Evolutionary conservation across 1,140 invertebrate species (phyloP).

Genomic region (Drosophila burlai): DNA sequence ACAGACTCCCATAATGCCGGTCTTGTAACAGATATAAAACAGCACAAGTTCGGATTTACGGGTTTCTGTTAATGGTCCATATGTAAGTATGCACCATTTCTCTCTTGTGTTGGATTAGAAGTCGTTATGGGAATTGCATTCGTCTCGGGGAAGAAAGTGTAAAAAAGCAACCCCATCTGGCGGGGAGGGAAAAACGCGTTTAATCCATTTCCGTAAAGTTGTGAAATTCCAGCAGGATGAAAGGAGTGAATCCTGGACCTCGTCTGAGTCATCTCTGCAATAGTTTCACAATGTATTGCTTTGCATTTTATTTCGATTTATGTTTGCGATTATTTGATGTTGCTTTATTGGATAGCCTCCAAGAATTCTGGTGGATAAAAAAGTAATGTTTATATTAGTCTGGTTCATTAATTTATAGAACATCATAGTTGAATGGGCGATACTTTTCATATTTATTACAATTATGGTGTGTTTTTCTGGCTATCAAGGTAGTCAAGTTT

Average conservation of each 20-base stretch:
- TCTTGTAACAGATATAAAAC: slow-evolving; percentile 84
- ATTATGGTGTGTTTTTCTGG: neutral
- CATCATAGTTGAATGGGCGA: too few species aligned
- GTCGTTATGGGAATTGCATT: slow-evolving; percentile 13
- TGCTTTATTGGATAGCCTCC: neutral
- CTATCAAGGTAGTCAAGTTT: neutral
- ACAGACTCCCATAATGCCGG: slow-evolving; percentile 85
- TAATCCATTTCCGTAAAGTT: slow-evolving; percentile 40
- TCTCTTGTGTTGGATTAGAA: slow-evolving; percentile 28
- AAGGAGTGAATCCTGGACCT: neutral
- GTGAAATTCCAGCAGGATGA: slow-evolving; percentile 30
- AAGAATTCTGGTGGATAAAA: neutral
- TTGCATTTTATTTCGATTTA: neutral
- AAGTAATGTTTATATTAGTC: neutral
- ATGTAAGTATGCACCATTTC: slow-evolving; percentile 83
- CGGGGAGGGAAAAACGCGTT: neutral
- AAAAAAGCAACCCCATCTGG: slow-evolving; percentile 9
- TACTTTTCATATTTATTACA: neutral
- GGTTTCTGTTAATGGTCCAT: slow-evolving; percentile 86
- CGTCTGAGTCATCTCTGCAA: slow-evolving; percentile 40
- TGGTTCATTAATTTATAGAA: neutral
- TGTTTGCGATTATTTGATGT: slow-evolving; percentile 4
- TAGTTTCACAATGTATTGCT: neutral
- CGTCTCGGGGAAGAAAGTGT: neutral
- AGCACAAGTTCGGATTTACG: slow-evolving; percentile 86